Base-by-base conservation (phyloP, 64 coral and sea anemone species). In the Pachyseris speciosa region DNA sequence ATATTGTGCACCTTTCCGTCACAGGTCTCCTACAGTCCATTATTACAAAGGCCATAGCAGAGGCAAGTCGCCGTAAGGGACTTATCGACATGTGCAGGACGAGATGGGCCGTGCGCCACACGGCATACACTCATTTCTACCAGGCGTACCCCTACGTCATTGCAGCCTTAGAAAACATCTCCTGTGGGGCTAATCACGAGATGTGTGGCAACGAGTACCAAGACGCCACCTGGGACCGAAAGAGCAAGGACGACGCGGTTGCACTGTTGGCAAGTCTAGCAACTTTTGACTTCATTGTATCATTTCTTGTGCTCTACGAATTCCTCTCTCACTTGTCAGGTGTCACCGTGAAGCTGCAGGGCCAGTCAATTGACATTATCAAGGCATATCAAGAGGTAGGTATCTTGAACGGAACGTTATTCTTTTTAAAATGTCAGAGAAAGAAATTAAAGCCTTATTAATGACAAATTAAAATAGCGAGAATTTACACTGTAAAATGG, bases 31-130 rank as follows among this genome's bases (percentile, higher is more conserved):
- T 91, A 71, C 88, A 83, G 65, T 92, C 83, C 26, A 77, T 86
- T 43, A 85, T 86, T 44, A 78, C 53, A 22, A 92, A 92, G 90
- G 90, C 64, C 66, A 15, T 92, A 41, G 53, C 69, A 48, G 81
- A 92, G 69, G 69, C 90, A 45, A 69, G 59, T 73, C 51, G 81
- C 55, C 51, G 69, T 30, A 88, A 94, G 48, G 91, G 84, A 47
- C 44, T 94, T 66, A 69, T 94, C 48, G 83, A 94, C 75, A 80
- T 83, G 91, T 94, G 91, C 85, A 87, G 84, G 74, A 94, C 91
- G 28, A 94, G 75, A 94, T 94, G 91, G 91, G 91, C 91, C 38
- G 84, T 63, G 65, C 73, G 84, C 24, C 91, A 88, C 37, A 80
- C 58, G 24, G 84, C 84, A 69, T 87, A 93, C 91, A 87, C 91